These are phyloP conservation scores for Parambassis ranga DNA, from an alignment of 2,797 vertebrate species.

Conservation along the genomic window DNA sequence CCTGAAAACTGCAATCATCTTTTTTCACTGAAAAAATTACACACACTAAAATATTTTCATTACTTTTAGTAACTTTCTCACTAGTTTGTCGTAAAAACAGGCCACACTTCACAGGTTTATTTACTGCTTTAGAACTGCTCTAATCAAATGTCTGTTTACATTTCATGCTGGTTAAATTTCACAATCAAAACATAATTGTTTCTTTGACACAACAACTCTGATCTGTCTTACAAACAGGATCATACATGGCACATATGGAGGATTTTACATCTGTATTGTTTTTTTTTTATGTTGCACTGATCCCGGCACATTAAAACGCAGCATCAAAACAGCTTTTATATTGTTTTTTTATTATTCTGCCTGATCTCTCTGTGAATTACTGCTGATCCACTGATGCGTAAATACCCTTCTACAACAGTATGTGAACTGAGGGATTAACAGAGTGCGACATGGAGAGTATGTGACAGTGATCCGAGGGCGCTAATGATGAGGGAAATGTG, in stretches of 20 bases:
- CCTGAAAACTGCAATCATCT: not conserved
- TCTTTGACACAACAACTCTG: slow-evolving; percentile 24
- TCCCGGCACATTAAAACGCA: slow-evolving; percentile 36
- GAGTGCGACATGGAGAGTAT: not conserved
- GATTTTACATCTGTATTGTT: slow-evolving; percentile 58
- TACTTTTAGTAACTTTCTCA: not conserved
- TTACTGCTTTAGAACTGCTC: too few relatives aligned
- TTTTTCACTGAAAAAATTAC: not conserved
- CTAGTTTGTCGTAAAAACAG: not conserved
- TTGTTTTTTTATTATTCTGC: slow-evolving; percentile 57
- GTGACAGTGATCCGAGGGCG: slow-evolving; percentile 41
- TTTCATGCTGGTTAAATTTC: too few relatives aligned
- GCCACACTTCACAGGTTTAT: too few relatives aligned
- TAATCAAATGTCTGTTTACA: too few relatives aligned
- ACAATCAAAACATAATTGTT: not conserved
- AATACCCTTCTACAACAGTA: slow-evolving; percentile 52
- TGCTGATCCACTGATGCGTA: slow-evolving; percentile 46
- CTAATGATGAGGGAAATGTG: slow-evolving; percentile 32
- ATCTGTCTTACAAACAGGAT: slow-evolving; percentile 34
- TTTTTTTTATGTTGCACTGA: slow-evolving; percentile 38
- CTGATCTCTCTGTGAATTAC: slow-evolving; percentile 40
- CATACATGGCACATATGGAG: slow-evolving; percentile 2
- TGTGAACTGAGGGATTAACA: slow-evolving; percentile 63
- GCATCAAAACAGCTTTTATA: slow-evolving; percentile 57
- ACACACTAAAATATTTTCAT: not conserved